These are phyloP conservation scores for Pterostichus madidus DNA, from an alignment of 2,888 invertebrate genomes.

Conservation along the genomic window DNA sequence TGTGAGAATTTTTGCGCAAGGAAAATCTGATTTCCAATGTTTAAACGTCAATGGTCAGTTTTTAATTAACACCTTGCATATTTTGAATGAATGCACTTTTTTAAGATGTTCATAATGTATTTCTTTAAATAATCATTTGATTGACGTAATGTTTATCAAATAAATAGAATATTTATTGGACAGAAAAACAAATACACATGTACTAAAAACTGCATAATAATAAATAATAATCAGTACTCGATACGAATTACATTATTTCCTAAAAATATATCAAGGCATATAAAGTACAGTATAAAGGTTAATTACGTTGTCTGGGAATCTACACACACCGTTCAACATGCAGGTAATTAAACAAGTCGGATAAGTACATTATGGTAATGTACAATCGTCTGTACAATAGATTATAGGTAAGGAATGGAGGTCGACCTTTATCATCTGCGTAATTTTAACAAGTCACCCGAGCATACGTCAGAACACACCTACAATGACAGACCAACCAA, in stretches of 20 bases:
- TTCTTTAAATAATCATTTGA: too few relatives aligned
- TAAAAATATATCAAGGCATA: neutral
- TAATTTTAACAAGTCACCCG: slow-evolving; percentile 52
- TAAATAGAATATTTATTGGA: too few relatives aligned
- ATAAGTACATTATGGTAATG: slow-evolving; percentile 3
- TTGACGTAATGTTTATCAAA: too few relatives aligned
- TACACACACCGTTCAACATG: slow-evolving; percentile 17
- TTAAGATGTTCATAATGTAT: too few relatives aligned
- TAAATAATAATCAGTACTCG: too few relatives aligned
- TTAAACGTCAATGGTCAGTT: too few relatives aligned
- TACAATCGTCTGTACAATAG: slow-evolving; percentile 16
- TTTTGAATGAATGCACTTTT: too few relatives aligned
- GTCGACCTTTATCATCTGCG: slow-evolving; percentile 41
- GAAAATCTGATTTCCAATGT: too few relatives aligned
- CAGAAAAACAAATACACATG: too few relatives aligned
- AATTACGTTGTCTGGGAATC: slow-evolving; percentile 6
- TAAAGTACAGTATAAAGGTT: slow-evolving; percentile 19
- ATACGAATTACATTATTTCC: neutral
- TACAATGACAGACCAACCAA: slow-evolving; percentile 31
- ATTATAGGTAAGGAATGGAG: slow-evolving; percentile 1
- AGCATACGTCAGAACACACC: slow-evolving; percentile 59
- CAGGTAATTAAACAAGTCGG: slow-evolving; percentile 16
- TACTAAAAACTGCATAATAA: too few relatives aligned
- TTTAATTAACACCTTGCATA: too few relatives aligned
- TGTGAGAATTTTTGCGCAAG: too few relatives aligned